Conservation (phyloP, 2,888 invertebrate genomes). For the Calameuta idolon region DNA sequence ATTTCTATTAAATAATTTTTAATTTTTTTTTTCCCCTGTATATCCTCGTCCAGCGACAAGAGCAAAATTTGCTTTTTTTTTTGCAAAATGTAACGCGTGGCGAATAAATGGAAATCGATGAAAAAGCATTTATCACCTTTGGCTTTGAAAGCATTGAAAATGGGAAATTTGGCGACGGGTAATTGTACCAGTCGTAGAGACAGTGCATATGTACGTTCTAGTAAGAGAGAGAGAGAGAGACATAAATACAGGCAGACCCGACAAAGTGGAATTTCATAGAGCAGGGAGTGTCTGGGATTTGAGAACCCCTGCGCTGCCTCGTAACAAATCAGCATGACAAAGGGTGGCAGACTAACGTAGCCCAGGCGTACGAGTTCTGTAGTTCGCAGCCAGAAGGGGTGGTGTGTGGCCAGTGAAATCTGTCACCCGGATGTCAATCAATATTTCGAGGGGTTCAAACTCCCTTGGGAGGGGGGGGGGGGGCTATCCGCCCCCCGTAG, state of each 20-base stretch:
- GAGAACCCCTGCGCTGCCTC: conserved; percentile 48
- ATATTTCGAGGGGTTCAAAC: conserved; percentile 59
- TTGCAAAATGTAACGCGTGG: too few species aligned
- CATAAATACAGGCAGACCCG: too few species aligned
- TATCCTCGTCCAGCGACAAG: too few species aligned
- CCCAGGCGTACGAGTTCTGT: neutral
- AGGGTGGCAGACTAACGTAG: conserved; percentile 38
- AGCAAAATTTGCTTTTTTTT: too few species aligned
- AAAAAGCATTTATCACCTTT: too few species aligned
- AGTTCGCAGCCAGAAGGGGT: conserved; percentile 51
- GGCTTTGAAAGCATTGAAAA: too few species aligned
- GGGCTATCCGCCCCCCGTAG: neutral
- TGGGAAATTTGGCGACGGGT: neutral
- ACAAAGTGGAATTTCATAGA: neutral
- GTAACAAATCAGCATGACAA: conserved; percentile 61
- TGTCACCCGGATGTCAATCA: conserved; percentile 65
- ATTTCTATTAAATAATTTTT: neutral
- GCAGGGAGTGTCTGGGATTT: conserved; percentile 13
- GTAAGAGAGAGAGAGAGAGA: neutral
- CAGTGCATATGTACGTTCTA: too few species aligned
- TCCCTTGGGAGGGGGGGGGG: neutral
- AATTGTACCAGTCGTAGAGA: neutral
- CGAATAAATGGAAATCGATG: too few species aligned
- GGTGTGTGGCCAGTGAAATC: conserved; percentile 60
- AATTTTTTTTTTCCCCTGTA: neutral